Evolutionary conservation across 2,113 vertebrate species (phyloP).

Genomic region (Hystrix brachyura): DNA sequence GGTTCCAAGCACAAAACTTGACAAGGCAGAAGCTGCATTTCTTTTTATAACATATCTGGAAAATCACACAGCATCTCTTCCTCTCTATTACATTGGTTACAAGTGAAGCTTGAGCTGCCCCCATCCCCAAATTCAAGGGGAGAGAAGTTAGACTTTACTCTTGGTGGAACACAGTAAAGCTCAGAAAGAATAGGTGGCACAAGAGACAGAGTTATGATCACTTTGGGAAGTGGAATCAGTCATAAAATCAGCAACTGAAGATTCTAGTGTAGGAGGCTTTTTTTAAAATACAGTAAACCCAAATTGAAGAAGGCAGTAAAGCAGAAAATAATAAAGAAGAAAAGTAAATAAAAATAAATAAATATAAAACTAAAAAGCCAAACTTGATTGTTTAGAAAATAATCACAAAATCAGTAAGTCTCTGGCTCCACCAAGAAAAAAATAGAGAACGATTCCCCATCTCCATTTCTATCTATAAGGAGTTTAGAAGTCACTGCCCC

Average conservation of each 20-base stretch:
- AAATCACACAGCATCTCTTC: not conserved
- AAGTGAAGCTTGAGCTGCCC: not conserved
- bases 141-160: not conserved
- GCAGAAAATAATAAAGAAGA: conserved; percentile 6
- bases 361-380: not conserved
- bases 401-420: not conserved
- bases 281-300: not conserved
- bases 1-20: not conserved
- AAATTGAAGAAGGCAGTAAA: not conserved
- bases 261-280: not conserved
- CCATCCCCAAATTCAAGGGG: not conserved
- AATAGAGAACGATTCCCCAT: not conserved
- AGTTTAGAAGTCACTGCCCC: not conserved
- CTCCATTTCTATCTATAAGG: not conserved
- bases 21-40: not conserved
- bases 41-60: not conserved
- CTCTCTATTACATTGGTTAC: not conserved
- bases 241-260: not conserved
- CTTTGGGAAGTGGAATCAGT: conserved; percentile 24
- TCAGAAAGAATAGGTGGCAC: not conserved
- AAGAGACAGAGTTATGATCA: not conserved
- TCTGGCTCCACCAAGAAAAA: not conserved
- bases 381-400: not conserved
- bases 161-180: not conserved
- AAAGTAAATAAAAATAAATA: conserved; percentile 38